Base-by-base conservation (phyloP, 1,140 invertebrate species). In the Spodoptera litura region DNA sequence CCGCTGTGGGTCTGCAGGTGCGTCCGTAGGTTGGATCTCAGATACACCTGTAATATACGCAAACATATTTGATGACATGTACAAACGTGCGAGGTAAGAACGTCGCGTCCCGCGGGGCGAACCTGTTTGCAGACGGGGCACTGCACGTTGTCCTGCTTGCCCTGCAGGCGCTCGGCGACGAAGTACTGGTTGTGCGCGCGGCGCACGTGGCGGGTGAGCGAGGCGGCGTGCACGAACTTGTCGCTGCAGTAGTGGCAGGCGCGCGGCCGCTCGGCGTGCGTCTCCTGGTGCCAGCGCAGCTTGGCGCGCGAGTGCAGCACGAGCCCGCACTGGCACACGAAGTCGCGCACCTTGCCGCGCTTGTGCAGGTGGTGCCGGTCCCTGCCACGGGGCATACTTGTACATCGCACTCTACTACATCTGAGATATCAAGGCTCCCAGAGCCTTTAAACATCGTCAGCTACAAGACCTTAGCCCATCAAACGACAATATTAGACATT, bases 201-300 rank as follows among this genome's bases (percentile, higher is more conserved):
- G 2, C 98, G 95, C 92, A 98, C 97, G 92, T 98, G 98, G 2
- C 98, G 95, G 0, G 97, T 98, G 58, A 98, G 93, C 83, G 97
- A 98, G 10, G 97, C 96, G 86, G 96, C 95, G 89, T 98, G 97
- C 56, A 98, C 96, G 87, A 98, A 98, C 83, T 97, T 96, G 90
- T 98, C 97, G 83, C 96, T 97, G 93, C 98, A 98, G 86, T 97
- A 96, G 0, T 96, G 96, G 91, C 98, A 98, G 35, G 97, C 96
- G 89, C 98, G 98, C 0, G 98, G 98, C 89, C 97, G 97, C 4
- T 96, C 94, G 74, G 97, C 97, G 91, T 98, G 98, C 0, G 96
- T 97, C 91, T 98, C 97, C 84, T 97, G 96, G 91, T 98, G 98
- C 97, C 97, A 98, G 0, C 96, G 95, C 56, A 98, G 95, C 90